Evolutionary conservation across 2,888 invertebrate genomes (phyloP), one percentile per base, ranked within the genome.

Genomic region (Hirtodrosophila alboralis): DNA sequence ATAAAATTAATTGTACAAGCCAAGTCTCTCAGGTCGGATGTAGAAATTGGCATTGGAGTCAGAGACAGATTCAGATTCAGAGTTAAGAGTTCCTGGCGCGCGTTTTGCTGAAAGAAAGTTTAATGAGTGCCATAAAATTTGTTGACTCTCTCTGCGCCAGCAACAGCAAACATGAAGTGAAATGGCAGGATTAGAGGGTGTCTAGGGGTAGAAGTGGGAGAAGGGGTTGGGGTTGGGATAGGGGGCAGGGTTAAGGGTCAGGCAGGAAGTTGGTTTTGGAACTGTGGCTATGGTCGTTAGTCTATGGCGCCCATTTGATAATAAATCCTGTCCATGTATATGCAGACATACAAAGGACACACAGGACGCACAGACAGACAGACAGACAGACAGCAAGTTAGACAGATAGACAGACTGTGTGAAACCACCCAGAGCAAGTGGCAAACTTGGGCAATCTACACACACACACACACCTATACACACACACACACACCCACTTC

Each of bases 121-220:
- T 80, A 80, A 80, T 80, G 84, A 81, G 84, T 72, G 77, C 78
- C 81, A 80, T 80, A 80, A 84, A 79, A 84, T 84, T 80, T 79
- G 79, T 79, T 79, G 81, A 84, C 81, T 79, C 80, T 79, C 80
- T 74, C 41, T 62, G 59, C 37, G 34, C n/a, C n/a, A n/a, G n/a
- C n/a, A n/a, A n/a, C 51, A 54, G 30, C 43, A 14, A n/a, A 10
- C 21, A 14, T 21, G 9, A n/a, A 14, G 26, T 9, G 12, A 26
- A 14, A n/a, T n/a, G n/a, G n/a, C n/a, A n/a, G n/a, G n/a, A n/a
- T n/a, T n/a, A n/a, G n/a, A n/a, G n/a, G n/a, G n/a, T n/a, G n/a
- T n/a, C n/a, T n/a, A n/a, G n/a, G n/a, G n/a, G n/a, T n/a, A n/a
- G n/a, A n/a, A n/a, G n/a, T n/a, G n/a, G n/a, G n/a, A n/a, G n/a